These are phyloP conservation scores for Sinocyclocheilus rhinocerous DNA, from an alignment of 2,113 vertebrate species.

Conservation along the genomic window DNA sequence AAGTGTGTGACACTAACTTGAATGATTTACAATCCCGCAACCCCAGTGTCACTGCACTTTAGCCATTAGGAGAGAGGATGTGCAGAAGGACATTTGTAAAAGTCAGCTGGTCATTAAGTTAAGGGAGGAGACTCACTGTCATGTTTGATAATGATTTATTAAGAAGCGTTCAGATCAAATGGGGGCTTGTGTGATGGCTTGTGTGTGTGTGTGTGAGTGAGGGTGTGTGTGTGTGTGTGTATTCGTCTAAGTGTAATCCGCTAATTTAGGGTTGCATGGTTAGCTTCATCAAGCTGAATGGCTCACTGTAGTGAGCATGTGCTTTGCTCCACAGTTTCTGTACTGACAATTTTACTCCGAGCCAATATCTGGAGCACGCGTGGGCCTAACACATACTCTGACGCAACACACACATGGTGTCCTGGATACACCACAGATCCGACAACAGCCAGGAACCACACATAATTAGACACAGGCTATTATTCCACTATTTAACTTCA, in stretches of 20 bases:
- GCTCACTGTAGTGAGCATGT: slow-evolving; percentile 72
- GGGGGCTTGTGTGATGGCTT: background rate
- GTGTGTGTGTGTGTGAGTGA: background rate
- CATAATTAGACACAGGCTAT: slow-evolving; percentile 42
- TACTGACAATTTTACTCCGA: slow-evolving; percentile 66
- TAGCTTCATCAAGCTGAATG: slow-evolving; percentile 67
- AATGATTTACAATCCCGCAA: slow-evolving; percentile 39
- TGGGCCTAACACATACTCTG: slow-evolving; percentile 61
- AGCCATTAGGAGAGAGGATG: slow-evolving; percentile 36
- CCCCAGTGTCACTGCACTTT: slow-evolving; percentile 8
- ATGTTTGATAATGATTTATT: slow-evolving; percentile 46
- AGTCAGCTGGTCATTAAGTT: slow-evolving; percentile 36
- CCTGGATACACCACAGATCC: slow-evolving; percentile 61
- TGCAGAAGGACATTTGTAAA: slow-evolving; percentile 39
- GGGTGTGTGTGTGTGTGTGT: background rate
- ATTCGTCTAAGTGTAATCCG: slow-evolving; percentile 51
- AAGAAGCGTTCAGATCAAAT: background rate
- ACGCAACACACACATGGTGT: slow-evolving; percentile 63
- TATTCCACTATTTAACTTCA: slow-evolving; percentile 59
- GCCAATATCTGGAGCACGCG: slow-evolving; percentile 66
- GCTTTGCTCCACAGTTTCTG: slow-evolving; percentile 70
- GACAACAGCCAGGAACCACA: slow-evolving; percentile 65
- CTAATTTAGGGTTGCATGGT: slow-evolving; percentile 64
- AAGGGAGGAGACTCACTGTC: slow-evolving; percentile 32
- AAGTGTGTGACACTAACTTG: slow-evolving; percentile 28